Base-by-base conservation (phyloP, 2,113 vertebrate genomes). In the Labeo rohita region DNA sequence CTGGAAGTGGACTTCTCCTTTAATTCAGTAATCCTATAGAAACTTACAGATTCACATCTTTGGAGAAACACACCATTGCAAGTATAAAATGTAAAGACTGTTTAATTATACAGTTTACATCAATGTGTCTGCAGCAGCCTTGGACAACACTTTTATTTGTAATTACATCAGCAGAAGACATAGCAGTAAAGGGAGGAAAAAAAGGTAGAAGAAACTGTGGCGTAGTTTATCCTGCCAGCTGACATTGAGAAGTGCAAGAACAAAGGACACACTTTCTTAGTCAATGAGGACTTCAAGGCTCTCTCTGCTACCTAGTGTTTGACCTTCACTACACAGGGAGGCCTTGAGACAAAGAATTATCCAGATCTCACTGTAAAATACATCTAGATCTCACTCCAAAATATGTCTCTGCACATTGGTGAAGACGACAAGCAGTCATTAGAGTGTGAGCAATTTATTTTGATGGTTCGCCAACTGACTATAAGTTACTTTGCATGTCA, bases 211-310 rank as follows among this genome's bases (percentile, higher is more conserved):
- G 21, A 61, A 80, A 80, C n/a, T 11, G 84, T 47, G 59, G 36
- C 15, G 63, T 83, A 61, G 39, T 47, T 80, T 82, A 84, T 50
- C 85, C 47, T 59, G 63, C 74, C 92, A 89, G 92, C 94, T 95
- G 95, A 95, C 95, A 96, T 94, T 96, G 95, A 96, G 93, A 91
- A 85, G 86, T 91, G 70, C 84, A 93, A 93, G 93, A 95, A 95
- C 59, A 90, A 85, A 96, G 93, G 94, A 92, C 94, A 93, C 94
- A 91, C 84, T 95, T 95, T 93, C 93, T 92, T 91, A 94, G 93
- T 92, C 95, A 95, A 94, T 93, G 93, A 95, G 94, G 94, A 92
- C 91, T 93, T 95, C 95, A 96, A 96, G 96, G 95, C 93, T 93
- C 92, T 93, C 88, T 90, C 87, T 0, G 43, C 94, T 94, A 94